Evolutionary conservation across 35 echinoderm and acorn worm genomes (phyloP), one percentile per base, ranked within the genome.

Genomic region (Lytechinus variegatus): DNA sequence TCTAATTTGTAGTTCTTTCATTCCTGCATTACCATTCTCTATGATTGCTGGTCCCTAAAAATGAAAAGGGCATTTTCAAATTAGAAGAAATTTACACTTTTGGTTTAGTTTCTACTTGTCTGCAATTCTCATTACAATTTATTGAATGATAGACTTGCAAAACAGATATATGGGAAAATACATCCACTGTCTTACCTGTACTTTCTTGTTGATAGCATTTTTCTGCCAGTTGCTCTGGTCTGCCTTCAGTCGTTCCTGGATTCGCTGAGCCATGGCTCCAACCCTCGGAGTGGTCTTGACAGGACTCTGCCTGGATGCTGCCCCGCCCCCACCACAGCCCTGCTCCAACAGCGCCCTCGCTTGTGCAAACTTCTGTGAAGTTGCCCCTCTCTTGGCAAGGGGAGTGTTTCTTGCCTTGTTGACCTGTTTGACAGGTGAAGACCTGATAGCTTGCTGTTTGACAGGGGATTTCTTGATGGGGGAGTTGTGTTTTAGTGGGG

Each of bases 131-230:
- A 87, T 8, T 9, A 51, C 27, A 27, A 87, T 87, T 2, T 44
- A 44, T 44, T 44, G 33, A 44, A 44, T 44, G 33, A 44, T 44
- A 44, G 33, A 44, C 33, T 44, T 44, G 33, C 33, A 44, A 1
- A 44, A 44, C 33, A 44, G 33, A 44, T 44, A 2, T 44, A 2
- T 44, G 33, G 88, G 28, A 90, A 12, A 58, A 94, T 44, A 27
- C 10, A 94, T 29, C 54, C 58, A 52, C 21, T 51, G 54, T 72
- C 66, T 95, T 96, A 99, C 98, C 97, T 99, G 98, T 56, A 96
- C 95, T 94, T 99, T 98, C 53, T 57, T 97, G 87, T 97, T 99
- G 60, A 99, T 99, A 66, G 98, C 98, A 91, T 98, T 99, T n/a
- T 28, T 92, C 28, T 99, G 96, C 98, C 98, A 99, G 94, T 95